Percentiles rank a stretch among this genome's conserved stretches.
Evolutionary conservation across 2,113 vertebrate genomes (phyloP).

Genomic region (Ramphastos sulfuratus): DNA sequence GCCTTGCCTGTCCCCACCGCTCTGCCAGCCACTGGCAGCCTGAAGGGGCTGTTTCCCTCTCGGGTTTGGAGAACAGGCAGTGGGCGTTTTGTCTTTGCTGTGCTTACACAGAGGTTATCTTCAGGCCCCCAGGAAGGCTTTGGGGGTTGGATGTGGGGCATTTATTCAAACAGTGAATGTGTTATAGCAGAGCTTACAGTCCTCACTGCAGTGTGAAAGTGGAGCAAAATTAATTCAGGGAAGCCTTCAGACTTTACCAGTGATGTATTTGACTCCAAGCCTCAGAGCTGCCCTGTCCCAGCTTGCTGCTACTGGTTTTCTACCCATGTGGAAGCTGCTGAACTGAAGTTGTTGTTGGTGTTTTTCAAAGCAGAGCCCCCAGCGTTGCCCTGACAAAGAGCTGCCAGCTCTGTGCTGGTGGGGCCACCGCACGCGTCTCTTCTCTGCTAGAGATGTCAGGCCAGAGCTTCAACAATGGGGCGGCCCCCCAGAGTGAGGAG

Average conservation of each 20-base stretch:
- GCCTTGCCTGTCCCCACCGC: background rate
- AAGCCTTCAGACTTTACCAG: background rate
- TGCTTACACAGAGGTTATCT: background rate
- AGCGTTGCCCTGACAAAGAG: background rate
- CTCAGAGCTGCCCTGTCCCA: background rate
- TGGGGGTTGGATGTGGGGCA: background rate
- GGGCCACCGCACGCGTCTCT: background rate
- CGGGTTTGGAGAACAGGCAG: background rate
- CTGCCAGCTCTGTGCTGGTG: background rate
- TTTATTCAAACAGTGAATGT: rapidly evolving
- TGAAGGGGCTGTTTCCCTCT: background rate
- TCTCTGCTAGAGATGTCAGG: background rate
- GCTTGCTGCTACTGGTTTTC: background rate
- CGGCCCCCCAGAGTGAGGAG: background rate
- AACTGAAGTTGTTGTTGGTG: rapidly evolving
- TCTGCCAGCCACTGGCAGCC: background rate
- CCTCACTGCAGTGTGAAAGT: rapidly evolving
- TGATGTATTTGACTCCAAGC: background rate
- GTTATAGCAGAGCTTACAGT: background rate
- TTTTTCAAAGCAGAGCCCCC: rapidly evolving
- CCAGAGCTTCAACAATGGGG: background rate
- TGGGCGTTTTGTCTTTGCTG: rapidly evolving
- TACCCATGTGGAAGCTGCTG: background rate
- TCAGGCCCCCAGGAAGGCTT: too few species aligned
- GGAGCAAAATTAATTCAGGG: background rate